Evolutionary conservation across 2,113 vertebrate species (phyloP).

Genomic region (Megaleporinus macrocephalus): DNA sequence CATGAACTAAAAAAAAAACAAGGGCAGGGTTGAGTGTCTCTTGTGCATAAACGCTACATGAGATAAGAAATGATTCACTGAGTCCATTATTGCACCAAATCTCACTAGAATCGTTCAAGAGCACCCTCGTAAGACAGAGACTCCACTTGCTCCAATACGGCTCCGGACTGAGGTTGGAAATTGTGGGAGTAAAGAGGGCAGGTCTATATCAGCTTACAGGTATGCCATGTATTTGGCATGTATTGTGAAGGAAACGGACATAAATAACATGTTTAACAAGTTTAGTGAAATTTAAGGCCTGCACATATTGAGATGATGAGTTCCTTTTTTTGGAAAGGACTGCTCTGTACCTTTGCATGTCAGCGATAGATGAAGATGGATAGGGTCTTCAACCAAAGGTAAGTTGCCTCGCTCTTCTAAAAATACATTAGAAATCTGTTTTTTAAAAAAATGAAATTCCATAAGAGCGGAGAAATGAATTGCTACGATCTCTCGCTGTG

Average conservation of each 20-base stretch:
- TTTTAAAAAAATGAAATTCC: slow-evolving; percentile 4
- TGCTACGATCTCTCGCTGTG: slow-evolving; percentile 4
- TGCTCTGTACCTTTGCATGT: slow-evolving; percentile 18
- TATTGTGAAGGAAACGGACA: slow-evolving; percentile 48
- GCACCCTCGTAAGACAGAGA: slow-evolving; percentile 29
- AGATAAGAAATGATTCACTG: slow-evolving; percentile 44
- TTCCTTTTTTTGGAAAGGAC: slow-evolving; percentile 52
- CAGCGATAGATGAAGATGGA: slow-evolving; percentile 29
- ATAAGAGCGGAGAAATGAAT: slow-evolving; percentile 18
- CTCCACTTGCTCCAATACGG: slow-evolving; percentile 11
- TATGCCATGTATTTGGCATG: slow-evolving; percentile 42
- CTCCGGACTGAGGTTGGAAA: slow-evolving; percentile 11
- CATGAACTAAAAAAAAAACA: neutral
- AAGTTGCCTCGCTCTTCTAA: neutral
- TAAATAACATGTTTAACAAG: slow-evolving; percentile 66
- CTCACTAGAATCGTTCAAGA: slow-evolving; percentile 57
- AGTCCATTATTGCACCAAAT: slow-evolving; percentile 74
- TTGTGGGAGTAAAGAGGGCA: slow-evolving; percentile 10
- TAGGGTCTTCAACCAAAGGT: neutral
- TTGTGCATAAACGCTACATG: slow-evolving; percentile 58
- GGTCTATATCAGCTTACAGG: slow-evolving; percentile 42
- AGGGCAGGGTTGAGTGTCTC: slow-evolving; percentile 19
- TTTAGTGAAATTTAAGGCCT: slow-evolving; percentile 55
- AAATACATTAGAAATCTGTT: slow-evolving; percentile 3
- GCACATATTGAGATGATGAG: slow-evolving; percentile 56